Evolutionary conservation across 1,140 invertebrate genomes (phyloP).

Genomic region (Drosophila nigrodunni): DNA sequence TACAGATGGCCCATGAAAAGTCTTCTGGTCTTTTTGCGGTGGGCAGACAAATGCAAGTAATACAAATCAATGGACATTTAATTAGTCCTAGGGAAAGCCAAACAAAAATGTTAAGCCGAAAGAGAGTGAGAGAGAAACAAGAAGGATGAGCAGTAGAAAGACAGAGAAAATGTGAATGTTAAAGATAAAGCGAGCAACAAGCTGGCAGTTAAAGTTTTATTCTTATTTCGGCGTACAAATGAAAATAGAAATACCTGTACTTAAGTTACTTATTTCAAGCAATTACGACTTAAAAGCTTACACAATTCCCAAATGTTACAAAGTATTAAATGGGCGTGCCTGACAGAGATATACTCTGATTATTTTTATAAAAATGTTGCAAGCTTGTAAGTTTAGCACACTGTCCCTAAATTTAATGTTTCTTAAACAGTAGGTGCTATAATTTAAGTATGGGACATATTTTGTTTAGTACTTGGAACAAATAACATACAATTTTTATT

Average conservation of each 20-base stretch:
- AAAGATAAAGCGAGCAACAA: background rate
- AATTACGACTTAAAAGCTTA: conserved; percentile 2
- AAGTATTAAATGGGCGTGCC: too few species aligned
- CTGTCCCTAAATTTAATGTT: too few species aligned
- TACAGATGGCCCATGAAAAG: conserved; percentile 20
- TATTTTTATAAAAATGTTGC: too few species aligned
- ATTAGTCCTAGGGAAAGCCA: conserved; percentile 35
- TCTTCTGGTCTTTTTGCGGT: conserved; percentile 14
- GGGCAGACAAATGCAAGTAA: conserved; percentile 19
- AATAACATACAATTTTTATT: too few species aligned
- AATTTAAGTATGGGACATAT: too few species aligned
- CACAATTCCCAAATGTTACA: background rate
- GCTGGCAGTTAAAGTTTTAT: background rate
- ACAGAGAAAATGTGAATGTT: background rate
- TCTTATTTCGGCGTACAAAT: conserved; percentile 11
- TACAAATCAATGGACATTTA: conserved; percentile 52
- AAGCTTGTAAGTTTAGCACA: too few species aligned
- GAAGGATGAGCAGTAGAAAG: background rate
- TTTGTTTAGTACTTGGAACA: too few species aligned
- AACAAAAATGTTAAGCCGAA: conserved; percentile 12
- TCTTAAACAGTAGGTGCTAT: too few species aligned
- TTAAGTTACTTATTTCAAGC: conserved; percentile 6
- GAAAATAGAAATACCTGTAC: background rate
- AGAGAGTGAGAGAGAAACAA: background rate
- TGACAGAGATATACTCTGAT: too few species aligned